Base-by-base conservation (phyloP, 2,797 vertebrate species). In the Malacoctenus gilli region DNA sequence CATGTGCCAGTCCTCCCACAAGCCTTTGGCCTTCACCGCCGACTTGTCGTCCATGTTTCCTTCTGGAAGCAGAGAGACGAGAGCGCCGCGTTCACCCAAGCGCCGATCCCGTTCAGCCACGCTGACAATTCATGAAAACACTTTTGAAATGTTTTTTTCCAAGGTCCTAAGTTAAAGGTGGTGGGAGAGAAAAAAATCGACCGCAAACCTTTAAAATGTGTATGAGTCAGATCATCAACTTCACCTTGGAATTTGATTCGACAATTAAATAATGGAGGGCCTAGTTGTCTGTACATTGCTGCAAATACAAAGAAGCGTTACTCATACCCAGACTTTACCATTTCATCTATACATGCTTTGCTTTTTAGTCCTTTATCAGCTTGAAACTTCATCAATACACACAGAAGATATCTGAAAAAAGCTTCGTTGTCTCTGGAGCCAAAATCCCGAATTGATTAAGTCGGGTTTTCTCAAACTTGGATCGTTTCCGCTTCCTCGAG, bases 1-100 rank as follows among this genome's bases (percentile, higher is more conserved):
- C 90, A 93, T 91, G 73, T 93, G 92, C 92, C 92, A 93, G 85
- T 93, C 92, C 58, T 93, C 92, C 92, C 92, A 93, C 69, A 93
- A 47, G 80, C 92, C 92, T 82, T 92, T 93, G 69, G 91, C 81
- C 74, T 93, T 93, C 43, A 92, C 79, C 4, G 70, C 70, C 3
- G 90, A 62, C 79, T 93, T 93, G 71, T 93, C 90, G 31, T 93
- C 92, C 88, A 93, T 90, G 34, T 79, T 90, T 71, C 86, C 82
- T 60, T 93, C 92, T 92, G 75, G 56, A 70, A 76, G 30, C 32
- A 21, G 22, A 30, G 20, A 68, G 21, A 4, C 34, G 21, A 52
- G 25, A 16, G 5, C 8, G 55, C 37, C 34, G 64, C 42, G 52
- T 43, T 68, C 38, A 47, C 20, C 32, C 9, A 43, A 52, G 14